Percentiles rank a stretch among this genome's conserved stretches.
Conservation (phyloP, 2,113 vertebrate species). For the Psittacula cyanocephala region DNA sequence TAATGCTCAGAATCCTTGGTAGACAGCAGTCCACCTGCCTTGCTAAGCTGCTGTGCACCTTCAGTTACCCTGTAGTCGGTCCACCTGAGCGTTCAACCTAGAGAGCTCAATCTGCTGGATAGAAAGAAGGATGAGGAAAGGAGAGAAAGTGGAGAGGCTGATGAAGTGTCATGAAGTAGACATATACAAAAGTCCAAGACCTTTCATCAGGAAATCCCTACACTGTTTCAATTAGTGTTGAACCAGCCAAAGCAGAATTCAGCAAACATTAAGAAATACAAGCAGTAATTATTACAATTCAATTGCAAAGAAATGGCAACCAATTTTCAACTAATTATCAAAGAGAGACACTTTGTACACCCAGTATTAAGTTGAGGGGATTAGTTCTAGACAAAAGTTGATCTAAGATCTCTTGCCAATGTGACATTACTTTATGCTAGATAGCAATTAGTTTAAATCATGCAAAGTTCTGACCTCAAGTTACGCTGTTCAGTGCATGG, state of each 20-base stretch:
- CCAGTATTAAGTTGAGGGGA: not conserved
- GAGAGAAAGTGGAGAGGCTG: not conserved
- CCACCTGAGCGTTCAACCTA: not conserved
- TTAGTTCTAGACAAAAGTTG: conserved; percentile 30
- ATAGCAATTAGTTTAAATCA: conserved; percentile 37
- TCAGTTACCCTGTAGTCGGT: not conserved
- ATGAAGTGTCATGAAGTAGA: not conserved
- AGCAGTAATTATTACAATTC: not conserved
- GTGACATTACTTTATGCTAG: not conserved
- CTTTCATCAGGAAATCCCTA: not conserved
- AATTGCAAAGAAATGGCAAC: not conserved
- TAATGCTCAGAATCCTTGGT: not conserved
- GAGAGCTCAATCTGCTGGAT: not conserved
- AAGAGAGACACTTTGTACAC: not conserved
- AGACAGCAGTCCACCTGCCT: not conserved
- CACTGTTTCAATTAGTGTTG: not conserved
- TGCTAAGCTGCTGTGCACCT: not conserved
- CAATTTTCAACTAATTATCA: conserved; percentile 25
- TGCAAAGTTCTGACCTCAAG: not conserved
- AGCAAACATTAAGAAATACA: not conserved
- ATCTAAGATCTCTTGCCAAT: conserved; percentile 36
- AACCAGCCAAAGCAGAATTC: not conserved
- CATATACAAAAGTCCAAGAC: not conserved
- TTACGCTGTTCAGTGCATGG: not conserved
- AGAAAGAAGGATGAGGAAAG: not conserved